These are phyloP conservation scores for Helicolenus hilgendorfi DNA, from an alignment of 2,797 vertebrate species.

Conservation along the genomic window DNA sequence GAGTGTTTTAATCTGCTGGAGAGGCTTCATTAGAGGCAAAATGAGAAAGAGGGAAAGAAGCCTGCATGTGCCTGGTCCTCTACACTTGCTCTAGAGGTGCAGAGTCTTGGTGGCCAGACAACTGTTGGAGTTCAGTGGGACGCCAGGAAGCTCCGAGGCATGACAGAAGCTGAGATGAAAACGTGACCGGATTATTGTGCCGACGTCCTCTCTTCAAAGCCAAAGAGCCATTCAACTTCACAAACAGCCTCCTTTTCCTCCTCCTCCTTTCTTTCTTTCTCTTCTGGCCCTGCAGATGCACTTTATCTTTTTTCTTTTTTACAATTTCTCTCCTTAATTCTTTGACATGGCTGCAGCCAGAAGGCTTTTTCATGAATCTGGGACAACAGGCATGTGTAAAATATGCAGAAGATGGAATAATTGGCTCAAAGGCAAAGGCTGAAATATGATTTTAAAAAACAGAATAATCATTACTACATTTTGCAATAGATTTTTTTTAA, in stretches of 20 bases:
- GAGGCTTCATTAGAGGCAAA: constrained; percentile 20
- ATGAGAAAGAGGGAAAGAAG: background rate
- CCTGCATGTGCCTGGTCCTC: background rate
- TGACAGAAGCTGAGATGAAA: constrained; percentile 51
- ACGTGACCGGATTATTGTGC: constrained; percentile 56
- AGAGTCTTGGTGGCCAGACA: constrained; percentile 30
- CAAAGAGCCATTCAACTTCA: constrained; percentile 51
- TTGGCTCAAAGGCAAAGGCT: constrained; percentile 65
- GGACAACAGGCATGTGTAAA: constrained; percentile 66
- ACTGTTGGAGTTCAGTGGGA: constrained; percentile 41
- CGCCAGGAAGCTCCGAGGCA: constrained; percentile 62
- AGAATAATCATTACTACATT: background rate
- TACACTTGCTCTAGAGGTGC: constrained; percentile 1
- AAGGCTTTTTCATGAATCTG: constrained; percentile 68
- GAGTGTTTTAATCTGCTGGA: constrained; percentile 6
- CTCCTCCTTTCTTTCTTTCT: constrained; percentile 1
- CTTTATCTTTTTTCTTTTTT: constrained; percentile 29
- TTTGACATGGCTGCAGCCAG: constrained; percentile 54
- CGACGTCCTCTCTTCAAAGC: constrained; percentile 26
- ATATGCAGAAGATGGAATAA: constrained; percentile 69
- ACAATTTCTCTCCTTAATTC: constrained; percentile 51
- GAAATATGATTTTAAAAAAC: constrained; percentile 1
- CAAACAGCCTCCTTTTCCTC: constrained; percentile 18
- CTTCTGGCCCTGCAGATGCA: constrained; percentile 63
- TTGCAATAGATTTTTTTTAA: background rate